Evolutionary conservation across 2,113 vertebrate genomes (phyloP).

Genomic region (Carlito syrichta): DNA sequence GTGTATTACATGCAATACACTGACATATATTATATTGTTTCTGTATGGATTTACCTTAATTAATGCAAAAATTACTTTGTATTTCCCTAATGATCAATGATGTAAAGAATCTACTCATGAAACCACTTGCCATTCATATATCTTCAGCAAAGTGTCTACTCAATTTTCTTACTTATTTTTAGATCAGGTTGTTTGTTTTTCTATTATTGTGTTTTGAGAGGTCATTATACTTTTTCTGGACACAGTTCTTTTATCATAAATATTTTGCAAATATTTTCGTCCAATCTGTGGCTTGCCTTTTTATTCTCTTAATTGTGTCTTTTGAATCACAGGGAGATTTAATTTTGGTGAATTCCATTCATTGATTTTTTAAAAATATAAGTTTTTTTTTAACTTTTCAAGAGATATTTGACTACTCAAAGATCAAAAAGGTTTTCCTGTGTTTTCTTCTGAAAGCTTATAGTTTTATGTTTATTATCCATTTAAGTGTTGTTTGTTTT

Average conservation of each 20-base stretch:
- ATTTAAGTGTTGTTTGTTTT: no score
- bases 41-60: neutral
- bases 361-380: neutral
- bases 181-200: neutral
- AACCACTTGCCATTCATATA: neutral
- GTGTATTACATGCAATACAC: neutral
- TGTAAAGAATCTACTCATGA: neutral
- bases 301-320: neutral
- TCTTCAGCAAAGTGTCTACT: neutral
- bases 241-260: neutral
- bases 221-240: neutral
- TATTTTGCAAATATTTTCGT: neutral
- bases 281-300: neutral
- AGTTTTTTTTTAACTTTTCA: neutral
- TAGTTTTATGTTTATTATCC: neutral
- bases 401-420: neutral
- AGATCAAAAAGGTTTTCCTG: neutral
- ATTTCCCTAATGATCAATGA: neutral
- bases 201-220: neutral
- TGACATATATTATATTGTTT: neutral
- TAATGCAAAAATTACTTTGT: neutral
- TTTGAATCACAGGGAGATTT: neutral
- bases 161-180: neutral
- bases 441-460: neutral
- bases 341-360: neutral